These are phyloP conservation scores for Simalia tracyae DNA, from an alignment of 2,797 vertebrate genomes.

Conservation along the genomic window DNA sequence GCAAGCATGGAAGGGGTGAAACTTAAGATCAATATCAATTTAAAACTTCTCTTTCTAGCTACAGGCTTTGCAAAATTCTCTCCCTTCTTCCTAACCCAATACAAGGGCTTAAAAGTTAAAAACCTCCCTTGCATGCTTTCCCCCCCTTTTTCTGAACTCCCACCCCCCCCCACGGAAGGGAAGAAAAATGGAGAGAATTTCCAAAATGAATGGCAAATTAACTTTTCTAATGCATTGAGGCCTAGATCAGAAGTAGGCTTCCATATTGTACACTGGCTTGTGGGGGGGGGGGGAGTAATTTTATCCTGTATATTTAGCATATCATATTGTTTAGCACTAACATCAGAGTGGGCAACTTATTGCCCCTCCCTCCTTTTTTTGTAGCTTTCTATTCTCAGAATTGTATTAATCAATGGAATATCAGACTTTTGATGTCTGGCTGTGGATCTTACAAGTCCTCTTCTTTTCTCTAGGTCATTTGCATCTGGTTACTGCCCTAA, in stretches of 20 bases:
- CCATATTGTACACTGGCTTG: background rate
- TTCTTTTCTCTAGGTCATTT: background rate
- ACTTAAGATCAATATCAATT: background rate
- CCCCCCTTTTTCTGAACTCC: background rate
- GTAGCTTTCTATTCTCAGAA: background rate
- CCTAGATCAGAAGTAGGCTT: background rate
- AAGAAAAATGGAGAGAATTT: background rate
- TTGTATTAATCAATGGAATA: background rate
- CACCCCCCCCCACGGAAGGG: background rate
- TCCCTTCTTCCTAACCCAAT: background rate
- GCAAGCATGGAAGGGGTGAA: background rate
- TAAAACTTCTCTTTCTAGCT: background rate
- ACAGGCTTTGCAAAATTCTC: background rate
- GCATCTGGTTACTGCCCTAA: background rate
- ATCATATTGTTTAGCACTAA: too few relatives aligned
- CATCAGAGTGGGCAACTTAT: background rate
- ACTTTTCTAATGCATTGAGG: background rate
- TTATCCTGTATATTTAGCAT: background rate
- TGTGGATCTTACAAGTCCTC: background rate
- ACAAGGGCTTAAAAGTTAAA: background rate
- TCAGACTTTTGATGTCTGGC: background rate
- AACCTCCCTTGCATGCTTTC: background rate
- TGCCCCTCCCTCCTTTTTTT: accelerated
- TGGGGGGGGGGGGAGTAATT: background rate
- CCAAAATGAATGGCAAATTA: background rate